Evolutionary conservation across 2,888 invertebrate genomes (phyloP).

Genomic region (Drosophila tanythrix): DNA sequence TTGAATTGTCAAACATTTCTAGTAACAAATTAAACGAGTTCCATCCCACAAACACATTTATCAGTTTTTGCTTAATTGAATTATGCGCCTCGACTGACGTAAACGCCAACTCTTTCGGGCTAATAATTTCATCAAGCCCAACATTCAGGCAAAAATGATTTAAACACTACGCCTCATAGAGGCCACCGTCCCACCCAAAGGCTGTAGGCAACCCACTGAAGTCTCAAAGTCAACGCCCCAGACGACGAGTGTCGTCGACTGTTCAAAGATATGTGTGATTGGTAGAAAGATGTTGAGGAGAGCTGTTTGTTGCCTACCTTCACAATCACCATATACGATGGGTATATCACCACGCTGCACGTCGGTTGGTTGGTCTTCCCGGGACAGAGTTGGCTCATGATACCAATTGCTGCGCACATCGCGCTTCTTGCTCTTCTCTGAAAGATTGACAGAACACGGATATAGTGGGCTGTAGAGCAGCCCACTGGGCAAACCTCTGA

Average conservation of each 20-base stretch:
- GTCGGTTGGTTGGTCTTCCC: slow-evolving; percentile 80
- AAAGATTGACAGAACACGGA: slow-evolving; percentile 28
- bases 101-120: slow-evolving; percentile 59
- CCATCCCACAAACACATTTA: background rate
- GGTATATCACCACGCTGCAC: slow-evolving; percentile 89
- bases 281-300: slow-evolving; percentile 11
- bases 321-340: slow-evolving; percentile 87
- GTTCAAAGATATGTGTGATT: slow-evolving; percentile 50
- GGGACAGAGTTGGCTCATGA: slow-evolving; percentile 66
- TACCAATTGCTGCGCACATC: too few species aligned
- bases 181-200: slow-evolving; percentile 43
- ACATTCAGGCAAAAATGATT: slow-evolving; percentile 42
- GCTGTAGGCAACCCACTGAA: slow-evolving; percentile 40
- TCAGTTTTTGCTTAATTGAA: slow-evolving; percentile 61
- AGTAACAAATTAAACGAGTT: background rate
- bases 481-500: slow-evolving; percentile 38
- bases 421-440: slow-evolving; percentile 85
- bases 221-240: slow-evolving; percentile 47
- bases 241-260: slow-evolving; percentile 50
- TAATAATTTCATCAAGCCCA: slow-evolving; percentile 59
- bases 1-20: background rate
- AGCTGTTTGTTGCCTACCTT: slow-evolving; percentile 83
- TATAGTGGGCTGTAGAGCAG: slow-evolving; percentile 43
- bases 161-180: slow-evolving; percentile 47
- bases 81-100: slow-evolving; percentile 61